phyloP scores from a whole-genome alignment of 2,797 vertebrate genomes.

The Microctenopoma steveboyesi region DNA sequence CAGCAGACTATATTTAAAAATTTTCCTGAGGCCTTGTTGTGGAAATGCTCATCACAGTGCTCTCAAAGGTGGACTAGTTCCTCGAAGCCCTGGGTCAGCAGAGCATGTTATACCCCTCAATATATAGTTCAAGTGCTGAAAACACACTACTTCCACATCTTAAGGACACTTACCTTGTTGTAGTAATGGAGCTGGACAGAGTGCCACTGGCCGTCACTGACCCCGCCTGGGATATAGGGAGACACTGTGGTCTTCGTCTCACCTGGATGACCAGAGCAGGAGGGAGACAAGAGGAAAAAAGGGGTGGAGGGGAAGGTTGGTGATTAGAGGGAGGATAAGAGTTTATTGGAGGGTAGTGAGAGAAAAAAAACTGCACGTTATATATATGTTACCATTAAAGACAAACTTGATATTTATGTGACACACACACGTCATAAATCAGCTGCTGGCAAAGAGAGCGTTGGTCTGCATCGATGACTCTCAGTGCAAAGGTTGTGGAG shows the following conservation, averaged over 20 bases:
- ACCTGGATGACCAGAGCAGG: slow-evolving; percentile 77
- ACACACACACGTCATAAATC: slow-evolving; percentile 55
- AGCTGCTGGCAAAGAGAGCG: slow-evolving; percentile 27
- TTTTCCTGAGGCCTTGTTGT: no score
- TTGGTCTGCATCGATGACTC: slow-evolving; percentile 43
- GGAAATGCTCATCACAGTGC: no score
- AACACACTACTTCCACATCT: neutral
- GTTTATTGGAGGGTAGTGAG: neutral
- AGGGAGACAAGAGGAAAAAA: neutral
- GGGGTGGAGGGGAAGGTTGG: neutral
- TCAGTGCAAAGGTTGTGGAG: slow-evolving; percentile 50
- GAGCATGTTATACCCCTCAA: neutral
- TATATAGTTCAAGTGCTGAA: neutral
- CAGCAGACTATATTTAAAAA: no score
- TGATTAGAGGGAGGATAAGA: neutral
- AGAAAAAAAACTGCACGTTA: neutral
- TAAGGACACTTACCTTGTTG: slow-evolving; percentile 92
- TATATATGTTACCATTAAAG: slow-evolving; percentile 15
- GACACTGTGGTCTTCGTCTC: slow-evolving; percentile 92
- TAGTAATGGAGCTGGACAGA: slow-evolving; percentile 96
- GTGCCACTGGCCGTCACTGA: slow-evolving; percentile 97
- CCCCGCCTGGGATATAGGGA: slow-evolving; percentile 88
- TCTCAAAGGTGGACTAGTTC: no score
- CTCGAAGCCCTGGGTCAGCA: neutral
- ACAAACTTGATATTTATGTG: slow-evolving; percentile 4